Percentiles rank a stretch among this genome's conserved stretches.
Evolutionary conservation across 1,140 invertebrate genomes (phyloP).

Genomic region (Scaptomyza montana): DNA sequence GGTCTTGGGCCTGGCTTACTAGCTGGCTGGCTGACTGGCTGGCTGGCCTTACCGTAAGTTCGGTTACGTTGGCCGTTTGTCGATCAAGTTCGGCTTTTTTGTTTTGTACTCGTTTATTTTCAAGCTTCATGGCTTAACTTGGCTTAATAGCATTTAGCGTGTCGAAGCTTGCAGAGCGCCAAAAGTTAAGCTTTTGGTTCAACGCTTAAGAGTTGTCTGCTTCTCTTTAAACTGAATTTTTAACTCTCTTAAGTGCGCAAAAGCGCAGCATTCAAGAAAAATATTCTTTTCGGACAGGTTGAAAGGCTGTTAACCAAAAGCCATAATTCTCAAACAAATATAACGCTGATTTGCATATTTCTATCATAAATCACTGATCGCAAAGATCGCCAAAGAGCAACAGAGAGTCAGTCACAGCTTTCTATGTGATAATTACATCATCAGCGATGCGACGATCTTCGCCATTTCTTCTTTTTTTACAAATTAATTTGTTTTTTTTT

Average conservation of each 20-base stretch:
- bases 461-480: slow-evolving; percentile 34
- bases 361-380: slow-evolving; percentile 55
- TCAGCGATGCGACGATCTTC: slow-evolving; percentile 30
- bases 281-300: slow-evolving; percentile 28
- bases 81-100: slow-evolving; percentile 41
- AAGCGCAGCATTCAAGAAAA: not conserved
- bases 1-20: slow-evolving; percentile 39
- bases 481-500: slow-evolving; percentile 66
- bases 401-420: slow-evolving; percentile 42
- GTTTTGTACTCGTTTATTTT: slow-evolving; percentile 29
- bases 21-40: slow-evolving; percentile 45
- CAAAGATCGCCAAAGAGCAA: not conserved
- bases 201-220: slow-evolving; percentile 17
- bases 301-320: slow-evolving; percentile 36
- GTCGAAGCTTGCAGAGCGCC: slow-evolving; percentile 61
- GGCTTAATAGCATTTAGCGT: slow-evolving; percentile 73
- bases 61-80: slow-evolving; percentile 71
- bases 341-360: slow-evolving; percentile 47
- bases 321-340: slow-evolving; percentile 38
- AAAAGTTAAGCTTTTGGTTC: slow-evolving; percentile 30
- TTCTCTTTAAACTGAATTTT: slow-evolving; percentile 32
- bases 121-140: slow-evolving; percentile 67
- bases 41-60: slow-evolving; percentile 70
- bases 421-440: slow-evolving; percentile 77
- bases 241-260: not conserved